Percentiles rank a stretch among this genome's conserved stretches.
Evolutionary conservation across 2,888 invertebrate species (phyloP).

Genomic region (Dolichomitus sp.): DNA sequence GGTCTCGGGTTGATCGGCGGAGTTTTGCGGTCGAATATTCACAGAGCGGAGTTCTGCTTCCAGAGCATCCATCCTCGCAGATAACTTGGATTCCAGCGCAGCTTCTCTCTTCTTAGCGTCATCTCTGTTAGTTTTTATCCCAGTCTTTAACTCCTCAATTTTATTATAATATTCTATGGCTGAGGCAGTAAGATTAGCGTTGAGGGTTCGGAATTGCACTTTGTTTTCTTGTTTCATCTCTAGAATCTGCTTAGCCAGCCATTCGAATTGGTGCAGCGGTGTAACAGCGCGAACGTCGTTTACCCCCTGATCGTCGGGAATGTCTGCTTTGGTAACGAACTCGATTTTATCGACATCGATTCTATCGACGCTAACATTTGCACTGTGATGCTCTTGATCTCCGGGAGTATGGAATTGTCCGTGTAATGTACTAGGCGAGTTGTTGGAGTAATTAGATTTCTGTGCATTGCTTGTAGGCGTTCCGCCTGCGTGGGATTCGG

Average conservation of each 20-base stretch:
- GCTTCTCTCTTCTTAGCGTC: constrained; percentile 18
- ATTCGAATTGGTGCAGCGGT: constrained; percentile 25
- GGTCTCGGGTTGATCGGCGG: background rate
- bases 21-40: background rate
- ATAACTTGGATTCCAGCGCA: constrained; percentile 9
- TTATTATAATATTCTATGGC: no score
- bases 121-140: constrained; percentile 12
- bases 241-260: constrained; percentile 26
- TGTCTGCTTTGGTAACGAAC: no score
- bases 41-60: constrained; percentile 6
- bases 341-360: no score
- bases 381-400: no score
- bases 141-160: no score
- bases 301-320: constrained; percentile 1
- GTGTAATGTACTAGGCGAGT: no score
- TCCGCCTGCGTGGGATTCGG: background rate
- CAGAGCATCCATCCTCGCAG: constrained; percentile 16
- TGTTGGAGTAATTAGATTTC: no score
- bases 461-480: constrained; percentile 5
- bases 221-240: constrained; percentile 30
- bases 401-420: no score
- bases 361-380: no score
- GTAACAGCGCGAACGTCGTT: constrained; percentile 5
- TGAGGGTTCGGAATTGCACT: no score
- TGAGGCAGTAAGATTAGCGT: no score